Percentiles rank a stretch among this genome's conserved stretches.
These are phyloP conservation scores for Babyrousa celebensis DNA, from an alignment of 2,797 vertebrate species.

Conservation along the genomic window DNA sequence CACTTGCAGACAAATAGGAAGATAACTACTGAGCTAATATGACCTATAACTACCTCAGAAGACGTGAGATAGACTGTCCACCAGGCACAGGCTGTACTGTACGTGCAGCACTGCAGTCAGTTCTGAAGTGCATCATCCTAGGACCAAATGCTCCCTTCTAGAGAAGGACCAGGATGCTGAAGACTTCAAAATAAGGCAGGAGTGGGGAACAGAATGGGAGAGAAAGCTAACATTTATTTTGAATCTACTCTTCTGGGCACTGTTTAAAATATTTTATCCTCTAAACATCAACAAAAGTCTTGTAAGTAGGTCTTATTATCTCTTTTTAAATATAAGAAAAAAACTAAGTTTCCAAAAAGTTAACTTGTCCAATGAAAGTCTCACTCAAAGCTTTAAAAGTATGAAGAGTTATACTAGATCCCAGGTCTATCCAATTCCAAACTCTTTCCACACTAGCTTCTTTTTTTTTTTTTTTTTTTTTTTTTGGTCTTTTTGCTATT, in stretches of 20 bases:
- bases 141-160: neutral
- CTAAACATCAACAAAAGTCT: neutral
- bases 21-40: neutral
- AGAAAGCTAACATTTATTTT: neutral
- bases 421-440: neutral
- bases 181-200: neutral
- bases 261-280: neutral
- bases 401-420: neutral
- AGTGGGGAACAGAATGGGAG: neutral
- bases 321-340: neutral
- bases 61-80: neutral
- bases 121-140: neutral
- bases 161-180: neutral
- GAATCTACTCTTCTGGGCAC: neutral
- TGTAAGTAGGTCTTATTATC: neutral
- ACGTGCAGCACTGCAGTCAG: too few relatives aligned
- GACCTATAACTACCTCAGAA: neutral
- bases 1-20: neutral
- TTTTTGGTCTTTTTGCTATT: too few relatives aligned
- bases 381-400: neutral
- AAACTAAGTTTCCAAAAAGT: neutral
- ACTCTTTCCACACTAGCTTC: neutral
- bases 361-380: neutral
- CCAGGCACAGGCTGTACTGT: neutral
- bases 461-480: too few relatives aligned